Percentiles rank a stretch among this genome's conserved stretches.
Conservation (phyloP, 2,797 vertebrate species). For the Enteromius argenteus region DNA sequence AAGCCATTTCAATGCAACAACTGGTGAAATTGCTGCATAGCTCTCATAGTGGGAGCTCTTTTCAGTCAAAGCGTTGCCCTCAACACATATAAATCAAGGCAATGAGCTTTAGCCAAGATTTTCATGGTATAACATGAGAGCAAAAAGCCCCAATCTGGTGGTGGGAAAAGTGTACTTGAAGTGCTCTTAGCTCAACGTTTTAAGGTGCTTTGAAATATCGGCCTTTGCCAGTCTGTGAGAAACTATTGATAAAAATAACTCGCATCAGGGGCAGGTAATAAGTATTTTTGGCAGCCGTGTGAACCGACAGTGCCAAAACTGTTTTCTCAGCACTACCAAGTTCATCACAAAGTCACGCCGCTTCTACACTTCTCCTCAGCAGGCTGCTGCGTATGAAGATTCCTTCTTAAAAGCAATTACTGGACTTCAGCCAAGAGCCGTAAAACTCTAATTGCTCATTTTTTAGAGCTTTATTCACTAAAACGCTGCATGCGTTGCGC, state of each 20-base stretch:
- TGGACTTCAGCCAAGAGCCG: constrained; percentile 33
- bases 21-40: background rate
- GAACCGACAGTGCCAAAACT: constrained; percentile 46
- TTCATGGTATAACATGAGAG: constrained; percentile 15
- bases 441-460: constrained; percentile 36
- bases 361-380: constrained; percentile 28
- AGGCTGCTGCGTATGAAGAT: background rate
- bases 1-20: background rate
- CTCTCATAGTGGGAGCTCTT: background rate
- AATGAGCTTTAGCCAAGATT: constrained; percentile 24
- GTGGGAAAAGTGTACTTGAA: constrained; percentile 5
- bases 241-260: constrained; percentile 56
- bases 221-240: constrained; percentile 46
- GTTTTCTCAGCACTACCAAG: constrained; percentile 50
- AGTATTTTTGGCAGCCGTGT: constrained; percentile 50
- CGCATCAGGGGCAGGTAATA: constrained; percentile 46
- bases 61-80: background rate
- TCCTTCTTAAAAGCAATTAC: constrained; percentile 27
- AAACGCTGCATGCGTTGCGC: constrained; percentile 17
- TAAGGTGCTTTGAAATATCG: constrained; percentile 32
- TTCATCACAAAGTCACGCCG: constrained; percentile 50
- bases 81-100: constrained; percentile 19
- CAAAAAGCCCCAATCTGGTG: background rate
- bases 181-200: constrained; percentile 23
- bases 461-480: constrained; percentile 19